phyloP scores from a whole-genome alignment of 2,797 vertebrate species.

The Columba guinea region DNA sequence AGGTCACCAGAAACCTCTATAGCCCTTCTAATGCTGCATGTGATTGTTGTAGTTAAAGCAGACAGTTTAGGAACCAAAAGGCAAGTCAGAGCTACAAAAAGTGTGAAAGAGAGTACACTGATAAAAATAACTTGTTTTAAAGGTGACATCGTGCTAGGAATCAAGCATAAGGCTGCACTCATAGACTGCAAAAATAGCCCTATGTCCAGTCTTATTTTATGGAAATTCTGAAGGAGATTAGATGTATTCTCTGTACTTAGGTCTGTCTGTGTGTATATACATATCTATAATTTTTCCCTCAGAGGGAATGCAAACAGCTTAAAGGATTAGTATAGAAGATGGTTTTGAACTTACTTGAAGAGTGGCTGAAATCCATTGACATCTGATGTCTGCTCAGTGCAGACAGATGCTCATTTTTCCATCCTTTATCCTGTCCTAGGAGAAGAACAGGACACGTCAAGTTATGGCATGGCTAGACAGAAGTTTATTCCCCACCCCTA shows the following conservation, averaged over 20 bases:
- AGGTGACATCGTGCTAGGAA: not conserved
- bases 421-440: not conserved
- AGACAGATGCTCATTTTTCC: not conserved
- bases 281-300: not conserved
- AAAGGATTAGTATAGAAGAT: not conserved
- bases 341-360: not conserved
- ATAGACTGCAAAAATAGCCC: not conserved
- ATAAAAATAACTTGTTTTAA: not conserved
- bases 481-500: not conserved
- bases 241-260: not conserved
- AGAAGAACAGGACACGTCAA: not conserved
- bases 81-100: not conserved
- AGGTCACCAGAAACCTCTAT: not conserved
- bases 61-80: not conserved
- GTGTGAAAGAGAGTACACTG: accelerated
- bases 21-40: not conserved
- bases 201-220: not conserved
- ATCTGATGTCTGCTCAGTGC: not conserved
- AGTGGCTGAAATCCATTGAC: not conserved
- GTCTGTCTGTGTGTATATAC: not conserved
- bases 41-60: not conserved
- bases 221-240: not conserved
- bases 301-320: not conserved
- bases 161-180: not conserved
- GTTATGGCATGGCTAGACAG: not conserved